These are phyloP conservation scores for Andrena bicolor DNA, from an alignment of 2,888 invertebrate genomes.

Conservation along the genomic window DNA sequence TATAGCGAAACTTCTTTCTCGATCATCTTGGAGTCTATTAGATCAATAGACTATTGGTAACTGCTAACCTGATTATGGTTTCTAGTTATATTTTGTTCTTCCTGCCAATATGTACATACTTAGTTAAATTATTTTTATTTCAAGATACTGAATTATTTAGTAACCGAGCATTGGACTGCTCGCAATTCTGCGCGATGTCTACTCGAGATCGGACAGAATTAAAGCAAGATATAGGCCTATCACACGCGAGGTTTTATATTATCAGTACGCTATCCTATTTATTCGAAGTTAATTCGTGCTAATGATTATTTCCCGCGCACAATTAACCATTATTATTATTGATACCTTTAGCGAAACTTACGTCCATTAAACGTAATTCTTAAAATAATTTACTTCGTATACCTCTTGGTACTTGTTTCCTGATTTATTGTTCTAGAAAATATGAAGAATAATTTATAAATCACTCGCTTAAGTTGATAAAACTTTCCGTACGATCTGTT, in stretches of 20 bases:
- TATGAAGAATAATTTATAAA: background rate
- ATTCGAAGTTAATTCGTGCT: background rate
- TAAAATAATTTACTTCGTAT: conserved; percentile 4
- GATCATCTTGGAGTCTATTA: background rate
- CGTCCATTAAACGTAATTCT: background rate
- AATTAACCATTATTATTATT: conserved; percentile 1
- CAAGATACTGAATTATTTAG: conserved; percentile 19
- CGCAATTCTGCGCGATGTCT: background rate
- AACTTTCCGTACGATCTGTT: conserved; percentile 6
- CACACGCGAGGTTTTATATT: background rate
- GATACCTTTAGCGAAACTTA: background rate
- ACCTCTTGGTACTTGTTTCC: background rate
- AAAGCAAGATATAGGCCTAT: conserved; percentile 24
- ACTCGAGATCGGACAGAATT: background rate
- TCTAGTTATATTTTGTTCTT: background rate
- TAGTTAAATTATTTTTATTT: conserved; percentile 3
- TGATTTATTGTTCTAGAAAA: background rate
- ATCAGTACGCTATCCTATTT: background rate
- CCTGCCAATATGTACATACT: background rate
- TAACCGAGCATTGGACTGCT: background rate
- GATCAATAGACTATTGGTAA: too few species aligned
- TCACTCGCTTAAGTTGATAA: background rate
- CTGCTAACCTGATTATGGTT: background rate
- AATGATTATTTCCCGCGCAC: conserved; percentile 3
- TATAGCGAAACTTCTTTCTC: conserved; percentile 22